Base-by-base conservation (phyloP, 2,113 vertebrate species). In the Crypturellus undulatus region DNA sequence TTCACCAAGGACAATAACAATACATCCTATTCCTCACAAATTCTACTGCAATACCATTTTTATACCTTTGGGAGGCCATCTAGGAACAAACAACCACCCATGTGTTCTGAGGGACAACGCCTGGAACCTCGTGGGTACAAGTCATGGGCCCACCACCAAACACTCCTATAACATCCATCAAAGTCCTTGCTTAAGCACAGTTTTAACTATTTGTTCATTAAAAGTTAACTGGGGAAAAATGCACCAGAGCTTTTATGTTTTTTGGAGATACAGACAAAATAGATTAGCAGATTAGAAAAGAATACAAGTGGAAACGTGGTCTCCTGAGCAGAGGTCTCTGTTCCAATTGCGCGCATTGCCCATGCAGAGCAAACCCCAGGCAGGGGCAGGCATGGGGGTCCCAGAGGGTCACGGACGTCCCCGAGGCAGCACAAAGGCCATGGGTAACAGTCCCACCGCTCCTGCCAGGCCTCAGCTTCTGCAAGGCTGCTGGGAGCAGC, bases 21-120 rank as follows among this genome's bases (percentile, higher is more conserved):
- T 10, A 49, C 21, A 22, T 22, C 47, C 47, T 49, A 49, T 21
- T 49, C 20, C 47, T 68, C 4, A 0, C 10, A 7, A 60, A 34
- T 9, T 25, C 4, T 51, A 51, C 42, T 1, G 0, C 8, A 17
- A 64, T 34, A 11, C 0, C 9, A 32, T 32, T 82, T 38, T 45
- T 52, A 43, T 56, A 17, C 40, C 67, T 84, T 36, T 36, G 17
- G 63, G 40, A 64, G 11, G n/a, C 42, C 45, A 52, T 25, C 43
- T 26, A 47, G n/a, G 24, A 65, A 71, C 42, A 71, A 69, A 12
- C 28, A 71, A 56, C 8, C 30, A 79, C 22, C 28, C 4, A 0
- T 1, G 10, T 17, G 32, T 47, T 56, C 58, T 4, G 38, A 34
- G 36, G 8, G 9, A 7, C 9, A 42, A 9, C 3, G 15, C 36